Evolutionary conservation across 2,797 vertebrate species (phyloP).

Genomic region (Choloepus didactylus): DNA sequence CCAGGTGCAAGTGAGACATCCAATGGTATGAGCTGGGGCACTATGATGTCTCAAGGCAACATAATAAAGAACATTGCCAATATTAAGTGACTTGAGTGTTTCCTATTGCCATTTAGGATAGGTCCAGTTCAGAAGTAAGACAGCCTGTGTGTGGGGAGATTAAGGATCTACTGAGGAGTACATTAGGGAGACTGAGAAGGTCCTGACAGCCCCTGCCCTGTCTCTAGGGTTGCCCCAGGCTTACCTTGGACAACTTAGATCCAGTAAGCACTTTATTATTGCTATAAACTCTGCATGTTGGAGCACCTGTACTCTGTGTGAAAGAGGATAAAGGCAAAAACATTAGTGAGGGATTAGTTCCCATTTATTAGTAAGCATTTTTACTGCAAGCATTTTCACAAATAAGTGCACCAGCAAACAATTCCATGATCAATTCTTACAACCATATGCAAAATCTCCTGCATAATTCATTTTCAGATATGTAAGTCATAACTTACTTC

Average conservation of each 20-base stretch:
- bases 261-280: rapidly evolving
- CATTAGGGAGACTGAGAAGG: not conserved
- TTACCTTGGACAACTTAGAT: not conserved
- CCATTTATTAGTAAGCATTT: not conserved
- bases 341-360: not conserved
- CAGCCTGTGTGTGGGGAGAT: not conserved
- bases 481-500: not conserved
- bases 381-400: not conserved
- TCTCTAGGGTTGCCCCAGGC: not conserved
- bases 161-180: not conserved
- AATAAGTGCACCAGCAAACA: not conserved
- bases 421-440: not conserved
- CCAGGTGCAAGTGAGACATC: not conserved
- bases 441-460: not conserved
- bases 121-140: not conserved
- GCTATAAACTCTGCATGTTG: rapidly evolving
- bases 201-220: rapidly evolving
- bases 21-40: rapidly evolving
- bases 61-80: not conserved
- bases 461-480: not conserved
- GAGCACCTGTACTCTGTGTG: not conserved
- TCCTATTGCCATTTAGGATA: not conserved
- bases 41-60: not conserved
- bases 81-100: not conserved
- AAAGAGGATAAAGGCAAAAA: not conserved